Evolutionary conservation across 2,113 vertebrate genomes (phyloP).

Genomic region (Hydropotes inermis): DNA sequence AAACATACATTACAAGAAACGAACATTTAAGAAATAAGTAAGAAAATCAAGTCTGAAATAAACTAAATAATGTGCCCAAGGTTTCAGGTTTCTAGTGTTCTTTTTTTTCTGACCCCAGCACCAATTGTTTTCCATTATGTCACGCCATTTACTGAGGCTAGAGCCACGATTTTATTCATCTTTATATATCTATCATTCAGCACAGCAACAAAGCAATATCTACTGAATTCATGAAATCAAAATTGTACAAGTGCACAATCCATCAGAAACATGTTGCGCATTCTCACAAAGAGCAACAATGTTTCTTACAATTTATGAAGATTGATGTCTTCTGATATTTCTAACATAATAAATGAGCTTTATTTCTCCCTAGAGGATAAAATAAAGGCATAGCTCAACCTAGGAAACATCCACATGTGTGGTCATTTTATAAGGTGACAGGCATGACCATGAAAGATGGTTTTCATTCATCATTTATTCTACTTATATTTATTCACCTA

Average conservation of each 20-base stretch:
- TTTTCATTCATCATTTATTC: conserved; percentile 23
- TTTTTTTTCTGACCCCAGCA: neutral
- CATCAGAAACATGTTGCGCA: conserved; percentile 31
- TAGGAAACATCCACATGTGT: neutral
- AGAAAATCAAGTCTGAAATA: neutral
- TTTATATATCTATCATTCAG: neutral
- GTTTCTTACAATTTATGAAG: conserved; percentile 54
- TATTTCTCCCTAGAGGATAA: conserved; percentile 39
- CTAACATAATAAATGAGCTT: conserved; percentile 52
- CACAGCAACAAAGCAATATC: neutral
- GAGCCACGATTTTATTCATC: neutral
- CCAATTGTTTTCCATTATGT: neutral
- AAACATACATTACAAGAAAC: neutral
- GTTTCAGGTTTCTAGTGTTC: neutral
- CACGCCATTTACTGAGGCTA: neutral
- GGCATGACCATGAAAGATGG: neutral
- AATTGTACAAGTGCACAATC: neutral
- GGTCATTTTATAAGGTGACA: conserved; percentile 43
- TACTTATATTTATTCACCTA: neutral
- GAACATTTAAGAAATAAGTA: neutral
- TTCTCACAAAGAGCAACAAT: conserved; percentile 26
- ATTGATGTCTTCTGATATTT: conserved; percentile 54
- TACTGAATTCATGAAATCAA: conserved; percentile 46
- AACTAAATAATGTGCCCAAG: neutral
- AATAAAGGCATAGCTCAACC: conserved; percentile 39